Base-by-base conservation (phyloP, 2,797 vertebrate species). In the Sitta carolinensis region DNA sequence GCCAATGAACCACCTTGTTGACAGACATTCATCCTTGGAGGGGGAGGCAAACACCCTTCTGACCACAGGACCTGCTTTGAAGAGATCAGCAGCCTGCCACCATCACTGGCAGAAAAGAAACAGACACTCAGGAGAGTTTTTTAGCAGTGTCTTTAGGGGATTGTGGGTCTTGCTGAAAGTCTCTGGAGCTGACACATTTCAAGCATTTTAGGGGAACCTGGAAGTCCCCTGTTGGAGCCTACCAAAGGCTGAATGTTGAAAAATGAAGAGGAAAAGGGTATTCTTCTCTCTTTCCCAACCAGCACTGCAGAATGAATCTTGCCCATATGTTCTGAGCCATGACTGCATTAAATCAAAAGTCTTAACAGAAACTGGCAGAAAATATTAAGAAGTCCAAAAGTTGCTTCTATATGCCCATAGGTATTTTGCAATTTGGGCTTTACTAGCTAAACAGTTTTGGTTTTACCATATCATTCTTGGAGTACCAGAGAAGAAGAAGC, bases 1-100 rank as follows among this genome's bases (percentile, higher is more conserved):
- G 70, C 48, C 95, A 96, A 59, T 69, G 93, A 96, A 90, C 40
- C 72, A 76, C 68, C 55, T 50, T 61, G 58, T 20, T 95, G 94
- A 90, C 84, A 94, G 77, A 75, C 34, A 43, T 42, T 90, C 59
- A 85, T 51, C 69, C 87, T 55, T 40, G 30, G 10, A 16, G 27
- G 36, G 42, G 25, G 26, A 87, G 32, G 32, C 61, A 50, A 57
- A n/a, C 40, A 51, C 54, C 77, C 38, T 42, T 42, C 83, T 84
- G 89, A 81, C 66, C 84, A 68, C 61, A 48, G 79, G 67, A 83
- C 32, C 64, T 3, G 8, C 75, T 63, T 66, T 29, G 47, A 90
- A 84, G 59, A 74, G 70, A 88, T 84, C 74, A 75, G 81, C 74
- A 68, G 78, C 55, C 87, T 93, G 75, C 54, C 63, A 64, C 40